Evolutionary conservation across 1,140 invertebrate genomes (phyloP).

Genomic region (Eupristina koningsbergeri): DNA sequence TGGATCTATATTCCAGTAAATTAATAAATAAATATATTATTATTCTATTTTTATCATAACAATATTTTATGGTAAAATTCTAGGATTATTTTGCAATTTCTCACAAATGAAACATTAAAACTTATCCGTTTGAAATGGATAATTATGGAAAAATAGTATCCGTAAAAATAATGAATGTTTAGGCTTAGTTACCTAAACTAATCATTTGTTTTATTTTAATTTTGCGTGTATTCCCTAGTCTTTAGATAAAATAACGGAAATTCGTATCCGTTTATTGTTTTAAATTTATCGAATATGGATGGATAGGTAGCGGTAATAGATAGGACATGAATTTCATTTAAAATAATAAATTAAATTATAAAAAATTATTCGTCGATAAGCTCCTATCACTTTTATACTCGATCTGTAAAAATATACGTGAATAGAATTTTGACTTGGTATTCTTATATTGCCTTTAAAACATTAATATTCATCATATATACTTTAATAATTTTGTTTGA

Average conservation of each 20-base stretch:
- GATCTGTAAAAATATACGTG: neutral
- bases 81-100: neutral
- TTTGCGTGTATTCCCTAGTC: constrained; percentile 8
- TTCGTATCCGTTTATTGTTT: neutral
- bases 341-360: neutral
- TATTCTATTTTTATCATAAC: neutral
- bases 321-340: neutral
- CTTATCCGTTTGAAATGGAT: neutral
- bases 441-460: neutral
- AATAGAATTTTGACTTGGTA: neutral
- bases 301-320: neutral
- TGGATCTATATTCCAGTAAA: neutral
- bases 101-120: neutral
- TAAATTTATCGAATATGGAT: neutral
- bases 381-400: neutral
- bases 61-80: neutral
- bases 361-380: neutral
- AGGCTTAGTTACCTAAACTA: neutral
- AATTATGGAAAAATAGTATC: neutral
- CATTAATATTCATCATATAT: neutral
- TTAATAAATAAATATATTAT: neutral
- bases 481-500: neutral
- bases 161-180: neutral
- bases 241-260: neutral
- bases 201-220: neutral